These are phyloP conservation scores for Hemibates koningsi DNA, from an alignment of 2,113 vertebrate genomes.

Conservation along the genomic window DNA sequence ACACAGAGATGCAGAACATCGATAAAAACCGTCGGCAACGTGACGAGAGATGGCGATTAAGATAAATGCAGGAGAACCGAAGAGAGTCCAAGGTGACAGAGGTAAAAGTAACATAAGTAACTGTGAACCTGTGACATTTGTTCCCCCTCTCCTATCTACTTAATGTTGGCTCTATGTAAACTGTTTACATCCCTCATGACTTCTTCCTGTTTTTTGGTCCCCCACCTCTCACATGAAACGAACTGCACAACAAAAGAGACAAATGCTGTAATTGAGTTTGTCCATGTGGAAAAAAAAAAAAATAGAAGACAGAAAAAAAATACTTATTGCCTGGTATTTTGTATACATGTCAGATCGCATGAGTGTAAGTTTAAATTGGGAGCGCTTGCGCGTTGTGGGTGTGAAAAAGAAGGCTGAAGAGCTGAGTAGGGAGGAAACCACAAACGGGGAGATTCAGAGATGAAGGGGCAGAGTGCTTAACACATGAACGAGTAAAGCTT, in stretches of 20 bases:
- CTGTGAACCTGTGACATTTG: neutral
- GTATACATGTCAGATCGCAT: slow-evolving; percentile 73
- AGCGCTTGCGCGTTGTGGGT: slow-evolving; percentile 51
- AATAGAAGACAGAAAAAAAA: slow-evolving; percentile 62
- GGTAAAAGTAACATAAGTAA: neutral
- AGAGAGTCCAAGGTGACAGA: neutral
- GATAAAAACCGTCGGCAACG: neutral
- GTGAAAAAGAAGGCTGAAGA: slow-evolving; percentile 20
- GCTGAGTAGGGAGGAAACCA: neutral
- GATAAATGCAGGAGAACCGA: neutral
- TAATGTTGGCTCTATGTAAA: neutral
- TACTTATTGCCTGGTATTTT: slow-evolving; percentile 66
- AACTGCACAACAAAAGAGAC: slow-evolving; percentile 19
- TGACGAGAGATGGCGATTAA: neutral
- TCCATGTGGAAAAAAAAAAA: slow-evolving; percentile 70
- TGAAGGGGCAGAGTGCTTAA: neutral
- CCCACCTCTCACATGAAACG: neutral
- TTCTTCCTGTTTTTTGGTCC: neutral
- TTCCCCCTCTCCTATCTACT: neutral
- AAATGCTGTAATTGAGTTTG: slow-evolving; percentile 60
- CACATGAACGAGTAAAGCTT: neutral
- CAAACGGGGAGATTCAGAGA: neutral
- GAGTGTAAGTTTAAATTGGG: slow-evolving; percentile 69
- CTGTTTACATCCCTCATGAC: slow-evolving; percentile 22
- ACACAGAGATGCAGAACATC: neutral